phyloP scores from a whole-genome alignment of 1,140 invertebrate species.

The Philopotamus ludificatus region DNA sequence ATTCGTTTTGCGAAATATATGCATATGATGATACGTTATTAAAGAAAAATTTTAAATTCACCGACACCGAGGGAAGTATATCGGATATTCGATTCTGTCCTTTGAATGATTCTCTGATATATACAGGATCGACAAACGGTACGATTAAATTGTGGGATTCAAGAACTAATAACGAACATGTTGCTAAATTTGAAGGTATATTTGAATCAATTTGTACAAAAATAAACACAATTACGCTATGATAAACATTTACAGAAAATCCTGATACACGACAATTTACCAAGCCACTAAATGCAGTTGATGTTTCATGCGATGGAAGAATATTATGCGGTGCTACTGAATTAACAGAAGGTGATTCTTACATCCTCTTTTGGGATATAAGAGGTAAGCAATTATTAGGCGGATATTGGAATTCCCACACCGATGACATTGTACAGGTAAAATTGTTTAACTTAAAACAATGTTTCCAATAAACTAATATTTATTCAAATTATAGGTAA shows the following conservation, averaged over 20 bases:
- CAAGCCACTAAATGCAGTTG: constrained; percentile 64
- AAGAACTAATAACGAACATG: constrained; percentile 56
- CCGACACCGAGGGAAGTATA: constrained; percentile 53
- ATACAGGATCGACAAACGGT: constrained; percentile 60
- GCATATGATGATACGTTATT: constrained; percentile 45
- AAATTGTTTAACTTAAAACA: constrained; percentile 14
- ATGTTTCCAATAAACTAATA: background rate
- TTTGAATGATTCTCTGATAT: constrained; percentile 61
- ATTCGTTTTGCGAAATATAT: constrained; percentile 50
- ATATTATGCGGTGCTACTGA: constrained; percentile 78
- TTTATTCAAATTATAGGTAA: constrained; percentile 53
- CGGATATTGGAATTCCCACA: constrained; percentile 83
- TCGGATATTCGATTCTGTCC: constrained; percentile 63
- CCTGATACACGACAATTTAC: constrained; percentile 30
- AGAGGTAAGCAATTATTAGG: constrained; percentile 69
- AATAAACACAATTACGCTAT: constrained; percentile 41
- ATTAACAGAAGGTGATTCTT: constrained; percentile 67
- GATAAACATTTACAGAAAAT: constrained; percentile 40
- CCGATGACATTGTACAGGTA: constrained; percentile 80
- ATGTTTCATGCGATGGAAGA: constrained; percentile 70
- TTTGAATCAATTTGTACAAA: background rate
- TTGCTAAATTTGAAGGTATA: constrained; percentile 61
- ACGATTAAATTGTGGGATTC: constrained; percentile 65
- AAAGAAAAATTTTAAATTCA: constrained; percentile 46
- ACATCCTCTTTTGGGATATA: constrained; percentile 81